These are phyloP conservation scores for Orgyia antiqua DNA, from an alignment of 2,888 invertebrate genomes.

Conservation along the genomic window DNA sequence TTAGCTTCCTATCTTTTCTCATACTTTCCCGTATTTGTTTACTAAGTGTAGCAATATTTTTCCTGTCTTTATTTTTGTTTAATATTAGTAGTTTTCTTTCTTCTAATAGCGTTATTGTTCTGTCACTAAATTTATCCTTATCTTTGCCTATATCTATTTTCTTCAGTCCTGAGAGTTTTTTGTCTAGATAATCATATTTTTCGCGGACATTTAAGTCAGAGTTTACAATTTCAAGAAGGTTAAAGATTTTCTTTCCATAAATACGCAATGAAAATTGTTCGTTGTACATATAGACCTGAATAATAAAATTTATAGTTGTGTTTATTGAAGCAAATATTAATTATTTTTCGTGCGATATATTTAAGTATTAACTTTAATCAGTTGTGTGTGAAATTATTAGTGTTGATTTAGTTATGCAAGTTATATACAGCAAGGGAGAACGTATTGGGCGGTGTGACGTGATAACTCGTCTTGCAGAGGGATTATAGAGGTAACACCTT, in stretches of 20 bases:
- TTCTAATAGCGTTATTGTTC: background rate
- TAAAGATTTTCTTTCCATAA: no score
- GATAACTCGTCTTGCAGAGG: constrained; percentile 40
- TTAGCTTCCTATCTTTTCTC: constrained; percentile 2
- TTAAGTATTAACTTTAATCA: constrained; percentile 46
- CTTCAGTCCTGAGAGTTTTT: constrained; percentile 5
- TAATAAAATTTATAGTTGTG: no score
- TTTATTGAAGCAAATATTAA: no score
- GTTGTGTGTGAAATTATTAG: no score
- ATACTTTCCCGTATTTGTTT: constrained; percentile 1
- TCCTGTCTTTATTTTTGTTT: no score
- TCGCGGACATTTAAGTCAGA: constrained; percentile 6
- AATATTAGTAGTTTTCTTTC: constrained; percentile 1
- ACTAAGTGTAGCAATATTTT: background rate
- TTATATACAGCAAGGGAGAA: constrained; percentile 37
- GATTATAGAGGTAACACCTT: constrained; percentile 64
- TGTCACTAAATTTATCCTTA: constrained; percentile 5
- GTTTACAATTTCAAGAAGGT: constrained; percentile 5
- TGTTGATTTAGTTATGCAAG: constrained; percentile 42
- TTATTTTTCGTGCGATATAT: constrained; percentile 29
- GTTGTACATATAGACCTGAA: no score
- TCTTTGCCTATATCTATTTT: background rate
- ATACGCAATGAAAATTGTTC: no score
- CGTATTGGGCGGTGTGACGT: constrained; percentile 50
- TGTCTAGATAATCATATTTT: constrained; percentile 7